Percentiles rank a stretch among this genome's conserved stretches.
phyloP scores from a whole-genome alignment of 2,797 vertebrate genomes.

The Rhynchonycteris naso region DNA sequence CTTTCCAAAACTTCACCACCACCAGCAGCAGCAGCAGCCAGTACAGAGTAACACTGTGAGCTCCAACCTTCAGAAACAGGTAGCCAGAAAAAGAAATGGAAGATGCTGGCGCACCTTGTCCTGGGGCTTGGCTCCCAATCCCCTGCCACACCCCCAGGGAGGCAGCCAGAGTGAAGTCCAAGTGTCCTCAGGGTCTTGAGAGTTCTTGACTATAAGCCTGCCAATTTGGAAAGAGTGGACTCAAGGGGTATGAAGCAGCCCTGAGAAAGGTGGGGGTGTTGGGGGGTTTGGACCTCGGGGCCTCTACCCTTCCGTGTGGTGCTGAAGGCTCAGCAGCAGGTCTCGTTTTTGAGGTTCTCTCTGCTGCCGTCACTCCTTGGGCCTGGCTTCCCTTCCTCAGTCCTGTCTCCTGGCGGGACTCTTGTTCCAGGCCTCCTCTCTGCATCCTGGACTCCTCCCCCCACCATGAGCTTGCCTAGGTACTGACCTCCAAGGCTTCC shows the following conservation, averaged over 20 bases:
- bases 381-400: too few species aligned
- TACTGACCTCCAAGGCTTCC: neutral
- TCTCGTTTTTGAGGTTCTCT: neutral
- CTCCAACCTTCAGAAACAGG: neutral
- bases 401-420: neutral
- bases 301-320: neutral
- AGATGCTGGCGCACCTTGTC: accelerated
- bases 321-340: neutral
- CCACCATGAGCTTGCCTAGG: neutral
- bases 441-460: too few species aligned
- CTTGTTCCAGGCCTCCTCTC: neutral
- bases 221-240: neutral
- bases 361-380: neutral
- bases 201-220: too few species aligned
- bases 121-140: neutral
- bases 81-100: neutral
- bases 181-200: neutral
- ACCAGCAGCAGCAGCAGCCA: too few species aligned
- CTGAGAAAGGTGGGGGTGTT: neutral
- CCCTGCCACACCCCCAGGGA: neutral
- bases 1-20: neutral
- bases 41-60: neutral
- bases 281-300: too few species aligned
- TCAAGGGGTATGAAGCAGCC: neutral
- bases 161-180: too few species aligned